A percentile compares a stretch with the other conserved stretches of the same genome.
Evolutionary conservation across 2,797 vertebrate genomes (phyloP).

Genomic region (Pseudochromis fuscus): DNA sequence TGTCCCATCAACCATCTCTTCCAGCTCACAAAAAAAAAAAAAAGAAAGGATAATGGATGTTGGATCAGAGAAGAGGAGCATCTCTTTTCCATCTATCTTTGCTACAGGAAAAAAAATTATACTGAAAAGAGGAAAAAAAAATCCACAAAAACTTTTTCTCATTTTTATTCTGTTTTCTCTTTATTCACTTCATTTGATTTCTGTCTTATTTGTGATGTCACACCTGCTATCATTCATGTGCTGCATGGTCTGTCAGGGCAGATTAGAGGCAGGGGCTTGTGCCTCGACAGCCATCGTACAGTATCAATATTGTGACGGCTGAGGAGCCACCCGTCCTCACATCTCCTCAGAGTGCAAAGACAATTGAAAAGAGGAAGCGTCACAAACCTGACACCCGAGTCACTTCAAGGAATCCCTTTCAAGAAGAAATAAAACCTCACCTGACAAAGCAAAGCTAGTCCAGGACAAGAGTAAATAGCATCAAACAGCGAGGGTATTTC

Average conservation of each 20-base stretch:
- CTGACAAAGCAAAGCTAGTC: slow-evolving; percentile 86
- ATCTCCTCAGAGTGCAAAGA: slow-evolving; percentile 85
- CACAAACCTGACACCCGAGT: slow-evolving; percentile 87
- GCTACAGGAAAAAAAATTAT: slow-evolving; percentile 26
- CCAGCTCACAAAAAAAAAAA: slow-evolving; percentile 48
- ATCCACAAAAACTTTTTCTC: slow-evolving; percentile 58
- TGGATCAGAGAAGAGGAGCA: slow-evolving; percentile 46
- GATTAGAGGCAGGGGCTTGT: slow-evolving; percentile 83
- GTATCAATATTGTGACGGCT: slow-evolving; percentile 88
- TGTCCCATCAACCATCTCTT: slow-evolving; percentile 73
- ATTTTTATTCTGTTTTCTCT: slow-evolving; percentile 67
- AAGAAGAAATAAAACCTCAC: slow-evolving; percentile 86
- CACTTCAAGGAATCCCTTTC: slow-evolving; percentile 90
- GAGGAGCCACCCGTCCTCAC: slow-evolving; percentile 85
- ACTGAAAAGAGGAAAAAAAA: slow-evolving; percentile 42
- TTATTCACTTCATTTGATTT: slow-evolving; percentile 73
- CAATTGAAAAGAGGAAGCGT: slow-evolving; percentile 87
- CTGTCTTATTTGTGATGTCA: slow-evolving; percentile 84
- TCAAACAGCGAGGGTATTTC: slow-evolving; percentile 84
- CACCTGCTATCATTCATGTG: slow-evolving; percentile 84
- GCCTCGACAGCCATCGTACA: slow-evolving; percentile 86
- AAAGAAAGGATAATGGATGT: slow-evolving; percentile 63
- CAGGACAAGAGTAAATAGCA: slow-evolving; percentile 85
- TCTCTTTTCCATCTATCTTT: slow-evolving; percentile 45
- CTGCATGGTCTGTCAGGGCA: slow-evolving; percentile 83